A percentile compares a stretch with the other conserved stretches of the same genome.
These are phyloP conservation scores for Lutra lutra DNA, from an alignment of 2,797 vertebrate genomes.

Conservation along the genomic window DNA sequence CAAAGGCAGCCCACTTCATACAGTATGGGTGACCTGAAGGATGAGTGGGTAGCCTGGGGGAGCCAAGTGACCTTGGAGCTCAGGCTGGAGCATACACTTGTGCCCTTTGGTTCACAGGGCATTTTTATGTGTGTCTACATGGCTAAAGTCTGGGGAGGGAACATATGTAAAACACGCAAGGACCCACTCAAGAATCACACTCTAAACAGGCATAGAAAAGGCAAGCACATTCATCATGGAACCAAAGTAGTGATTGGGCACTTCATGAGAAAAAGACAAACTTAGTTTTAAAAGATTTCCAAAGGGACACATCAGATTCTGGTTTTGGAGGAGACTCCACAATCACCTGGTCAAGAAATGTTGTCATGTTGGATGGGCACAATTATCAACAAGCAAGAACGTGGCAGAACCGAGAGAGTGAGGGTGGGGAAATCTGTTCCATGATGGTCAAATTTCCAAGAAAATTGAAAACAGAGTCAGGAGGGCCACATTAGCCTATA, in stretches of 20 bases:
- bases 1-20: too few species aligned
- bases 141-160: background rate
- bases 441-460: background rate
- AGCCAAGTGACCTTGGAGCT: background rate
- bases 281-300: background rate
- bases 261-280: background rate
- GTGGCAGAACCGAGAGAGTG: background rate
- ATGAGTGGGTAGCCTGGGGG: background rate
- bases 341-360: background rate
- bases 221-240: background rate
- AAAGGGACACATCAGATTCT: background rate
- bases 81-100: background rate
- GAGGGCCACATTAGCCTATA: background rate
- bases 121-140: background rate
- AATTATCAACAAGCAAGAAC: background rate
- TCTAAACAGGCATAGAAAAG: background rate
- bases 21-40: background rate
- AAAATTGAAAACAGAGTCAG: background rate
- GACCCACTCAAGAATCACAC: background rate
- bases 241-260: background rate
- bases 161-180: background rate
- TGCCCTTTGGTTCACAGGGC: background rate
- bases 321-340: background rate
- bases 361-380: background rate
- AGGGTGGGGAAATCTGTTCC: background rate